Base-by-base conservation (phyloP, 2,113 vertebrate species). In the Phrynosoma platyrhinos region DNA sequence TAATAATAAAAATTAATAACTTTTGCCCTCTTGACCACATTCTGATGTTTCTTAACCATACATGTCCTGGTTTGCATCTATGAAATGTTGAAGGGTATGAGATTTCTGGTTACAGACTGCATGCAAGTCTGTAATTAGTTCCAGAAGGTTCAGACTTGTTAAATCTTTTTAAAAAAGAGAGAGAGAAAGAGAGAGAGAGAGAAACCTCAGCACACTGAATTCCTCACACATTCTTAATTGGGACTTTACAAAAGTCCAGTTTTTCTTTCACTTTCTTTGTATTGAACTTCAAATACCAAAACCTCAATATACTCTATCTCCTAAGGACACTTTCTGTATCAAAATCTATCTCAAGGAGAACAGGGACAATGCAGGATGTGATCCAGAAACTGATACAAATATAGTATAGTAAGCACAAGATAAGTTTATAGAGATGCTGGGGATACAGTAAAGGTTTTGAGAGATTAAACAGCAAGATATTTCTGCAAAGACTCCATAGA, bases 381-480 rank as follows among this genome's bases (percentile, higher is more conserved):
- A 83, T 75, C 58, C 6, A 58, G 18, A 75, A 40, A 13, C 69
- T 0, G 47, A 77, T 36, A 88, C 72, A 86, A 80, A 58, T 86
- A 79, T 40, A 82, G 80, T 62, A 55, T 27, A 42, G n/a, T 42
- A 80, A 75, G 58, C 47, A 32, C 40, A 77, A 93, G 91, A 52
- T 78, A 23, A 77, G 83, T 89, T 89, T 82, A 3, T 47, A 14
- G 79, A 69, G 4, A 78, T 64, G 69, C 85, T 74, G 52, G 23
- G 0, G 0, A 72, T 23, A 27, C 52, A 62, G 30, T 91, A 88
- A 93, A 90, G 32, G n/a, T 81, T 79, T 80, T 32, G 10, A 71
- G 87, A 83, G 30, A 40, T 66, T 27, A 71, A 71, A 32, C 62
- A 83, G 20, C 53, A 89, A 92, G 92, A 89, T 91, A 79, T 79